Percentiles rank a stretch among this genome's conserved stretches.
Evolutionary conservation across 1,140 invertebrate genomes (phyloP).

Genomic region (Heliconius nattereri): DNA sequence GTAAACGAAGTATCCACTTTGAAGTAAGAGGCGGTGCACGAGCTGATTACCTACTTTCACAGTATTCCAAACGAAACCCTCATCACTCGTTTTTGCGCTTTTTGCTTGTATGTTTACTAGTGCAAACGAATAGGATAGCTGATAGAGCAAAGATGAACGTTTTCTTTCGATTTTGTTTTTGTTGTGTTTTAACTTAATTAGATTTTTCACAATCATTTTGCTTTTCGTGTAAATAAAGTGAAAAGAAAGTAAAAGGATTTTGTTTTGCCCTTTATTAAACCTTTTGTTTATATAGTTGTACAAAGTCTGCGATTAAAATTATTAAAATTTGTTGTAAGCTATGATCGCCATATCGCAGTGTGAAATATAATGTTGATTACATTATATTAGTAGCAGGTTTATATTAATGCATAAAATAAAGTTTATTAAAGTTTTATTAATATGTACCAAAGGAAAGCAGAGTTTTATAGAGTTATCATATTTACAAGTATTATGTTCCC

Average conservation of each 20-base stretch:
- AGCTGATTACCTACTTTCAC: constrained; percentile 35
- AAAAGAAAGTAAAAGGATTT: neutral
- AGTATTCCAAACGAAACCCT: constrained; percentile 31
- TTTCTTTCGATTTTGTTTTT: constrained; percentile 7
- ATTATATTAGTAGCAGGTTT: neutral
- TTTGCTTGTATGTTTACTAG: constrained; percentile 28
- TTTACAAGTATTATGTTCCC: no score
- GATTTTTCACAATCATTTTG: neutral
- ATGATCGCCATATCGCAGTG: neutral
- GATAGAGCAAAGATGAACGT: constrained; percentile 16
- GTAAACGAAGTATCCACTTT: constrained; percentile 34
- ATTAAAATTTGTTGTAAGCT: neutral
- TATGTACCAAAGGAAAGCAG: no score
- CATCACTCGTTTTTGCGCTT: constrained; percentile 31
- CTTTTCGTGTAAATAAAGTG: neutral
- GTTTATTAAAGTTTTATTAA: no score
- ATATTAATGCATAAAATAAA: neutral
- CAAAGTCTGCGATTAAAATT: neutral
- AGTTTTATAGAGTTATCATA: no score
- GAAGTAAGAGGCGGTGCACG: constrained; percentile 31
- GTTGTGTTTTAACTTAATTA: neutral
- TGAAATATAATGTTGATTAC: neutral
- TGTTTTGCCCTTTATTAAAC: neutral
- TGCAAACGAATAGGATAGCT: constrained; percentile 24
- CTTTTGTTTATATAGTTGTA: neutral